Base-by-base conservation (phyloP, 2,797 vertebrate species). In the Lagodon rhomboides region DNA sequence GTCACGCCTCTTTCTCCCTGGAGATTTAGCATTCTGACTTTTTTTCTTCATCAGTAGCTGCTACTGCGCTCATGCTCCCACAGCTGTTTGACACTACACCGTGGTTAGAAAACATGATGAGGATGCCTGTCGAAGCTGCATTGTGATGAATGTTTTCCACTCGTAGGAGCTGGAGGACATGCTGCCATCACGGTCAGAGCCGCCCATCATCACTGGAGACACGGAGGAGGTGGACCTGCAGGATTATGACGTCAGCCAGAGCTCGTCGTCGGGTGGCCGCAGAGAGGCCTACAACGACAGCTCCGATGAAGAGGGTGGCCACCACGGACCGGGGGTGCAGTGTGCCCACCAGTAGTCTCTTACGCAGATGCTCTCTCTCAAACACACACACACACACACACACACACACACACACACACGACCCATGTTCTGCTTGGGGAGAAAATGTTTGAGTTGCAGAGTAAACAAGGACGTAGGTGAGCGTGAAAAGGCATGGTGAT, bases 251-350 rank as follows among this genome's bases (percentile, higher is more conserved):
- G 94, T 91, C 79, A 98, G 96, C 89, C 96, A 96, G 88, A 95
- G 98, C 90, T 97, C 97, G 0, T 91, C 97, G 12, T 95, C 97
- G 18, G 95, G 98, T 5, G 94, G 96, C 88, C 96, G 98, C 82
- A 96, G 97, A n/a, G 98, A 99, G 92, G 98, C 97, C 43, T 99
- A 99, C 88, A 97, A 99, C 0, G 98, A 99, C 94, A 99, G 98
- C 91, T 99, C 97, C 0, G 98, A 99, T 30, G 98, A 99, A 43
- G 98, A 99, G 89, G 93, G 96, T 0, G 95, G 97, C 75, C 98
- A 98, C 85, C 97, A 98, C 3, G 97, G 98, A 75, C 96, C 97
- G 3, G 98, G 98, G 64, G 98, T 99, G 46, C 98, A 99, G 94
- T 99, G 98, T 88, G 98, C 98, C 90, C 98, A 99, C 88, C 98